Evolutionary conservation across 2,888 invertebrate species (phyloP), one percentile per base, ranked within the genome.

Genomic region (Automeris io): DNA sequence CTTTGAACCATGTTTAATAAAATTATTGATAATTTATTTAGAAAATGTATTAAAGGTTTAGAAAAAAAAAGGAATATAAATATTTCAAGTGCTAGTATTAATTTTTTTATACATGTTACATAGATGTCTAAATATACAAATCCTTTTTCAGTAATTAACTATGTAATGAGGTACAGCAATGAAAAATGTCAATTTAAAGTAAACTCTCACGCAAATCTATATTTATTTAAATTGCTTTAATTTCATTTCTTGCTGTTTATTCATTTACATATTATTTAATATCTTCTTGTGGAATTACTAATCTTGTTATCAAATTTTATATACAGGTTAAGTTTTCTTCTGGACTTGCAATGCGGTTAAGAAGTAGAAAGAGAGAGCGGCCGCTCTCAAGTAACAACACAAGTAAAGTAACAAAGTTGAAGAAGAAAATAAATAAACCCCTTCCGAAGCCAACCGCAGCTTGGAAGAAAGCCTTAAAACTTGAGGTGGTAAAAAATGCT

Each of bases 321-420:
- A 64, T 67, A 2, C 66, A 83, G 83, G 78, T 73, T 68, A 57
- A 69, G 67, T 61, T 46, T 39, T 40, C 49, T 40, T 53, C 59
- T 67, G 52, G 61, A 61, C 57, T 70, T 85, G 85, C 81, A 49
- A 91, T 91, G 91, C 91, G 91, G 89, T 79, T 91, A 69, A 88
- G 91, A 73, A 91, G 91, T 72, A 90, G 91, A 58, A 90, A 90
- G 65, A 88, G 89, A 65, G 89, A 88, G 77, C 88, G 88, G 53
- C 85, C 87, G 67, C 80, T 88, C 75, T 77, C 80, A 61, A 72
- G 66, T 56, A 75, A 74, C 56, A 73, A 68, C 48, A 54, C 67
- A 35, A 57, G 62, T 18, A 74, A 64, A 54, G 63, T 76, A 3
- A 61, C 72, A 0, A 80, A 71, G 38, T 47, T 77, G 12, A 70